phyloP scores from a whole-genome alignment of 2,113 vertebrate genomes.

The Cottus gobio region DNA sequence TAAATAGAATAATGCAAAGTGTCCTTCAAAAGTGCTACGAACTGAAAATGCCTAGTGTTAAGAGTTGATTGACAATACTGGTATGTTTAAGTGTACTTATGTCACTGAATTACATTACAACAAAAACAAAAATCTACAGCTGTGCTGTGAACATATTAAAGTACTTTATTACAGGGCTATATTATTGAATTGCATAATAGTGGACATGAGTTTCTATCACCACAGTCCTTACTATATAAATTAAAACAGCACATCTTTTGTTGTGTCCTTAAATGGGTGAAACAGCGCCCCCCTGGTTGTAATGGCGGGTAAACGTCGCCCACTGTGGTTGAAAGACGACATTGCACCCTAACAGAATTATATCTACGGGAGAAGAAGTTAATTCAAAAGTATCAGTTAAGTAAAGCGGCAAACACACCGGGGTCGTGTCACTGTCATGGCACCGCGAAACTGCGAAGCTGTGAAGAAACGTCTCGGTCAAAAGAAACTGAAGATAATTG shows the following conservation, averaged over 20 bases:
- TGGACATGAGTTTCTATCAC: background rate
- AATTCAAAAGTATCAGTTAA: background rate
- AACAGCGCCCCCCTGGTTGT: slow-evolving; percentile 22
- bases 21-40: background rate
- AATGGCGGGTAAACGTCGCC: background rate
- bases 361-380: background rate
- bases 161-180: too few species aligned
- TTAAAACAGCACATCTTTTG: background rate
- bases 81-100: too few species aligned
- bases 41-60: background rate
- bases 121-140: too few species aligned
- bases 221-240: background rate
- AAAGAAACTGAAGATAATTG: background rate
- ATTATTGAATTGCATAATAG: background rate
- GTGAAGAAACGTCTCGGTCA: background rate
- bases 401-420: background rate
- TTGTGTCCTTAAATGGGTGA: background rate
- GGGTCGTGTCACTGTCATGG: background rate
- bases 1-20: background rate
- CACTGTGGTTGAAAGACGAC: background rate
- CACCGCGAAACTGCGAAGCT: background rate
- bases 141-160: too few species aligned
- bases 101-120: too few species aligned
- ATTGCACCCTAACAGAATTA: background rate
- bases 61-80: background rate